These are phyloP conservation scores for Carassius carassius DNA, from an alignment of 2,113 vertebrate genomes.

Conservation along the genomic window DNA sequence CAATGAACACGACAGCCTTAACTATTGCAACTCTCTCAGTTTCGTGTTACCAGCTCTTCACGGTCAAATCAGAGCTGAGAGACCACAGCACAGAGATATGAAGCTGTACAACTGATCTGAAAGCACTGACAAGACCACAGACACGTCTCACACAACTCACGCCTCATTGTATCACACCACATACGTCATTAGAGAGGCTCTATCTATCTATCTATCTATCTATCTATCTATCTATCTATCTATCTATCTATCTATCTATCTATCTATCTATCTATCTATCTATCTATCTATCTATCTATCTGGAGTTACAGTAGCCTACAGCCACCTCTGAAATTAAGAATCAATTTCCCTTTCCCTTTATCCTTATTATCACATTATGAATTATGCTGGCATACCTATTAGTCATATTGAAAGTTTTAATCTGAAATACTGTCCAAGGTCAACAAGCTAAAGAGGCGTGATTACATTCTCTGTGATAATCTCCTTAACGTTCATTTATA, in stretches of 20 bases:
- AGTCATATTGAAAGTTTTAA: slow-evolving; percentile 8
- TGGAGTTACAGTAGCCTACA: background rate
- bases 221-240: slow-evolving; percentile 1
- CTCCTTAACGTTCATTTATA: background rate
- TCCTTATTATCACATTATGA: background rate
- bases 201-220: background rate
- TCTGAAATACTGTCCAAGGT: background rate
- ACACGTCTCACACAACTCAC: background rate
- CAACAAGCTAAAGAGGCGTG: background rate
- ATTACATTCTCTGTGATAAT: background rate
- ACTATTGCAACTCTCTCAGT: background rate
- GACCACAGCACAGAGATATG: background rate
- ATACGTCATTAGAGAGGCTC: background rate
- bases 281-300: background rate
- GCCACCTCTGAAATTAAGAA: background rate
- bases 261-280: background rate
- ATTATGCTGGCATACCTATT: background rate
- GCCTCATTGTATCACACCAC: background rate
- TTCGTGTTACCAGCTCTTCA: slow-evolving; percentile 25
- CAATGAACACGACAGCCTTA: background rate
- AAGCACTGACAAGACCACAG: background rate
- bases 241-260: slow-evolving; percentile 19
- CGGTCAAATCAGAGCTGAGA: slow-evolving; percentile 28
- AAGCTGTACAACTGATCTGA: background rate
- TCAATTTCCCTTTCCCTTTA: background rate